These are phyloP conservation scores for Rotaria sp. DNA, from an alignment of 2,888 invertebrate genomes.

Conservation along the genomic window DNA sequence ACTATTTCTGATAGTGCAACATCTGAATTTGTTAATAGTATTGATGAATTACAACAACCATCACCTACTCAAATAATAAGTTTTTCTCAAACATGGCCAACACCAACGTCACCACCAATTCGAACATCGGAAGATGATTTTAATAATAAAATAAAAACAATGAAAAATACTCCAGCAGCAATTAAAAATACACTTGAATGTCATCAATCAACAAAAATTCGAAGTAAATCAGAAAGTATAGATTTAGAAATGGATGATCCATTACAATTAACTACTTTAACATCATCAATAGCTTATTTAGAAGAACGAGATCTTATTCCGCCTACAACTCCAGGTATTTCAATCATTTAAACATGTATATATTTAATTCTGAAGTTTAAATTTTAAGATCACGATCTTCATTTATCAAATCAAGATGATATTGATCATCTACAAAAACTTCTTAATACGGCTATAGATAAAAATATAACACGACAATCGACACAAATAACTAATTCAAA, in stretches of 20 bases:
- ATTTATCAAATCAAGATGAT: too few species aligned
- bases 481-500: background rate
- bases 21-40: background rate
- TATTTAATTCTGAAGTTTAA: too few species aligned
- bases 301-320: background rate
- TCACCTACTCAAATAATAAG: background rate
- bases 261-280: background rate
- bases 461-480: background rate
- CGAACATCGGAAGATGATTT: background rate
- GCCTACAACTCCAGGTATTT: background rate
- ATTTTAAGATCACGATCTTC: too few species aligned
- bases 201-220: background rate
- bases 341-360: too few species aligned
- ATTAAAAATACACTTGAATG: background rate
- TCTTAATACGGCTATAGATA: background rate
- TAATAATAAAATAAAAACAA: background rate
- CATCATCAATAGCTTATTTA: background rate
- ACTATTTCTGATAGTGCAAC: background rate
- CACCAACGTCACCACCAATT: background rate
- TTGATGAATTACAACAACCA: background rate
- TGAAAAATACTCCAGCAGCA: background rate
- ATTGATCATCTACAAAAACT: background rate
- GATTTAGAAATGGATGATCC: background rate
- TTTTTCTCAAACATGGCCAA: background rate
- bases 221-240: background rate